A percentile compares a stretch with the other conserved stretches of the same genome.
These are phyloP conservation scores for Danio kyathit DNA, from an alignment of 2,797 vertebrate genomes.

Conservation along the genomic window DNA sequence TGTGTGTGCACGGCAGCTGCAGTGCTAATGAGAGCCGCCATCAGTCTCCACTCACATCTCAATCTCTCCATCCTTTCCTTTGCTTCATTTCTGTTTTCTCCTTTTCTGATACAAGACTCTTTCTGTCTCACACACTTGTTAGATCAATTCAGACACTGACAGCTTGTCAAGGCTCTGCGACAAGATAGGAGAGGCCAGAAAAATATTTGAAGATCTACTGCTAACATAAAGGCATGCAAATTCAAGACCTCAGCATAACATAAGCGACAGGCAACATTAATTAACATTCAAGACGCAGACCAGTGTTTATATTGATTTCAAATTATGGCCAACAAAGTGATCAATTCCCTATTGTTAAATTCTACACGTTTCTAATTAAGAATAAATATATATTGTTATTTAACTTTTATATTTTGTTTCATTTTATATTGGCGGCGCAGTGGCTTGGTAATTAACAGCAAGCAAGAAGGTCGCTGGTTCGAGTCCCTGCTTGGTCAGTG, in stretches of 20 bases:
- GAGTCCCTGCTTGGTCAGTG: too few species aligned
- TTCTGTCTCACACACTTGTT: slow-evolving; percentile 36
- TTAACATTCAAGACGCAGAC: neutral
- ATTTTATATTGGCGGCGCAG: too few species aligned
- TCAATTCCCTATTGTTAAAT: neutral
- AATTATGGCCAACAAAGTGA: neutral
- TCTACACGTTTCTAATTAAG: neutral
- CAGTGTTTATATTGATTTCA: neutral
- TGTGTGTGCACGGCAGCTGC: neutral
- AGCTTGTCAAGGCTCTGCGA: slow-evolving; percentile 47
- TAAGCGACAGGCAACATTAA: neutral
- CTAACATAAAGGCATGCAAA: neutral
- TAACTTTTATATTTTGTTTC: too few species aligned
- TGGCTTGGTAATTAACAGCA: too few species aligned
- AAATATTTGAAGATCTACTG: slow-evolving; percentile 30
- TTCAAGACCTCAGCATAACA: neutral
- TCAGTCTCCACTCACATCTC: slow-evolving; percentile 15
- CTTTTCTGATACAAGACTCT: neutral
- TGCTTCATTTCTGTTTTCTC: neutral
- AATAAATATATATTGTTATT: neutral
- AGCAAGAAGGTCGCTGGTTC: too few species aligned
- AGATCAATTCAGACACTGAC: slow-evolving; percentile 49
- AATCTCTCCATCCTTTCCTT: neutral
- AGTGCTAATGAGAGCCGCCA: slow-evolving; percentile 44
- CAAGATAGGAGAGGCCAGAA: slow-evolving; percentile 37